phyloP scores from a whole-genome alignment of 2,797 vertebrate genomes.

The Halcyon leucocephala region DNA sequence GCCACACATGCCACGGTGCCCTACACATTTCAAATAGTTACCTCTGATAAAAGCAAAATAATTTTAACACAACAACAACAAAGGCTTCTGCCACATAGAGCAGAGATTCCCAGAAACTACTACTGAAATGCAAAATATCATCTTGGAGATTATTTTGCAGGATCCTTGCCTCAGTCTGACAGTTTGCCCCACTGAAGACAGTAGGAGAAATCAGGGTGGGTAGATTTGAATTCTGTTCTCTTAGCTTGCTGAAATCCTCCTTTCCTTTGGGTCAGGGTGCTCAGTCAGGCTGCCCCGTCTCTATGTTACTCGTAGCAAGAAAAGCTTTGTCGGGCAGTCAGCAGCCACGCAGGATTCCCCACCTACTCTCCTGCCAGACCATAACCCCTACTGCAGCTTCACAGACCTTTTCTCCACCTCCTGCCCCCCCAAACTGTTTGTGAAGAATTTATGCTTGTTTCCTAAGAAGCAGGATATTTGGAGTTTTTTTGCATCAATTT shows the following conservation, averaged over 20 bases:
- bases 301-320: accelerated
- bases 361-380: not conserved
- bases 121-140: not conserved
- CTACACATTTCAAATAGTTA: not conserved
- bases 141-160: not conserved
- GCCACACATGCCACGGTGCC: not conserved
- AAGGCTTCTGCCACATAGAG: not conserved
- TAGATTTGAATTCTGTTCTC: not conserved
- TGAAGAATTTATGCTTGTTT: not conserved
- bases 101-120: not conserved
- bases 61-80: not conserved
- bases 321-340: not conserved
- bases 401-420: not conserved
- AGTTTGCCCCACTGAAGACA: not conserved
- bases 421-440: not conserved
- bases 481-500: not conserved
- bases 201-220: not conserved
- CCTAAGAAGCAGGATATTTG: not conserved
- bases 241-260: not conserved
- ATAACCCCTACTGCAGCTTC: not conserved
- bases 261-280: not conserved
- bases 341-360: not conserved
- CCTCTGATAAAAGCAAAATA: not conserved
- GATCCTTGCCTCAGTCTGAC: not conserved
- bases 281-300: not conserved